A percentile compares a stretch with the other conserved stretches of the same genome.
phyloP scores from a whole-genome alignment of 2,888 invertebrate genomes.

The Lepeophtheirus nordmannii region DNA sequence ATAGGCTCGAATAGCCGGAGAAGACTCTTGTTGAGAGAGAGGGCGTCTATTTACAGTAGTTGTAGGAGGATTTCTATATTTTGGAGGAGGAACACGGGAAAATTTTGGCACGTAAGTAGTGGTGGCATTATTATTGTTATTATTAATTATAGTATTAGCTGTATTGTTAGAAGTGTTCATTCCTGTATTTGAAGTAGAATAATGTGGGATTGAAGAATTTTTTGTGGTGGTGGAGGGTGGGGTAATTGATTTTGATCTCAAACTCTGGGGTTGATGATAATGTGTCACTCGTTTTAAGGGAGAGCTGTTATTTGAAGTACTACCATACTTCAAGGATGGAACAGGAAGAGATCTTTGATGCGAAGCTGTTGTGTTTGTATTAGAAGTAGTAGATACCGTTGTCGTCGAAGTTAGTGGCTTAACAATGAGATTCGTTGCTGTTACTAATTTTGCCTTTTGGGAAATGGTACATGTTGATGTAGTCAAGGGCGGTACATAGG shows the following conservation, averaged over 20 bases:
- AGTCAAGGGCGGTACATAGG: constrained; percentile 3
- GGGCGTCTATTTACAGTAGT: neutral
- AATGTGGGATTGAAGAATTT: too few relatives aligned
- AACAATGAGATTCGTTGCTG: constrained; percentile 2
- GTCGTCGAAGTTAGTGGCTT: constrained; percentile 15
- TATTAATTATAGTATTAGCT: neutral
- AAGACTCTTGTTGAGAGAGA: constrained; percentile 7
- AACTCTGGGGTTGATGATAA: too few relatives aligned
- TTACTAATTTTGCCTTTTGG: neutral
- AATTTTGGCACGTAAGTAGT: constrained; percentile 13
- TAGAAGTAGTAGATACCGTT: neutral
- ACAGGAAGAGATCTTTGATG: constrained; percentile 3
- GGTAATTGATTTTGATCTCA: too few relatives aligned
- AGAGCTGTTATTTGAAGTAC: neutral
- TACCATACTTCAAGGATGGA: neutral
- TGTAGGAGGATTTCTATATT: constrained; percentile 3
- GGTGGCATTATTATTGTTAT: neutral
- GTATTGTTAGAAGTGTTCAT: neutral
- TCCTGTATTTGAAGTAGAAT: too few relatives aligned
- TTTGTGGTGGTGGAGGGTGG: too few relatives aligned
- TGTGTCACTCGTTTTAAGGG: too few relatives aligned
- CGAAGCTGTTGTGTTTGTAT: neutral
- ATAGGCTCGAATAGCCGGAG: neutral
- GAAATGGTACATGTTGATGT: neutral
- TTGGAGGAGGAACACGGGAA: constrained; percentile 2